Percentiles rank a stretch among this genome's conserved stretches.
phyloP scores from a whole-genome alignment of 37 sponge, comb jelly and placozoan genomes.

The Mnemiopsis leidyi region DNA sequence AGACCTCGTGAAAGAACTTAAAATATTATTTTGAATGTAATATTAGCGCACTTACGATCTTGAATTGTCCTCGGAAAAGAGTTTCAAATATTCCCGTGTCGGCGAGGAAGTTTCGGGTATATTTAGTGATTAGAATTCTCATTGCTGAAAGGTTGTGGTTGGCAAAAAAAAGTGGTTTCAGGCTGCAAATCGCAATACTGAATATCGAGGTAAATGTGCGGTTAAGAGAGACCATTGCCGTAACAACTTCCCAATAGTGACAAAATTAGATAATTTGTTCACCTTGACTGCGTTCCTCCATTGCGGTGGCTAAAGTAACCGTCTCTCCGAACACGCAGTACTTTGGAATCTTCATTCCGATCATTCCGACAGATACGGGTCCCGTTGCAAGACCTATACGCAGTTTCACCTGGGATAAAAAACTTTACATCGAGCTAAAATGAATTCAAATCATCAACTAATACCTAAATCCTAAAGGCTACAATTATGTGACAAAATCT shows the following conservation, averaged over 20 bases:
- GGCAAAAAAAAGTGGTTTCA: no score
- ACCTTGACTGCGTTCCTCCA: background rate
- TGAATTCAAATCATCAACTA: no score
- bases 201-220: no score
- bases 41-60: no score
- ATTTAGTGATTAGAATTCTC: slow-evolving; percentile 3
- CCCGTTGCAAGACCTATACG: slow-evolving; percentile 22
- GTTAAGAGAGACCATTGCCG: no score
- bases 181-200: no score
- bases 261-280: no score
- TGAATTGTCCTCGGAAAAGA: slow-evolving; percentile 23
- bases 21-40: no score
- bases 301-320: background rate
- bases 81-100: slow-evolving; percentile 48
- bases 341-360: slow-evolving; percentile 41
- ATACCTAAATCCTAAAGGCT: no score
- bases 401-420: slow-evolving; percentile 5
- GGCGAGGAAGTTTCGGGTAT: slow-evolving; percentile 1
- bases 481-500: no score
- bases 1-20: no score
- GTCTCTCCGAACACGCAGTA: slow-evolving; percentile 23
- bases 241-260: no score
- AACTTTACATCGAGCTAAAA: background rate
- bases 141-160: slow-evolving; percentile 9
- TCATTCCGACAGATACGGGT: slow-evolving; percentile 14